Base-by-base conservation (phyloP, 2,113 vertebrate genomes). In the Todiramphus saurophagus region DNA sequence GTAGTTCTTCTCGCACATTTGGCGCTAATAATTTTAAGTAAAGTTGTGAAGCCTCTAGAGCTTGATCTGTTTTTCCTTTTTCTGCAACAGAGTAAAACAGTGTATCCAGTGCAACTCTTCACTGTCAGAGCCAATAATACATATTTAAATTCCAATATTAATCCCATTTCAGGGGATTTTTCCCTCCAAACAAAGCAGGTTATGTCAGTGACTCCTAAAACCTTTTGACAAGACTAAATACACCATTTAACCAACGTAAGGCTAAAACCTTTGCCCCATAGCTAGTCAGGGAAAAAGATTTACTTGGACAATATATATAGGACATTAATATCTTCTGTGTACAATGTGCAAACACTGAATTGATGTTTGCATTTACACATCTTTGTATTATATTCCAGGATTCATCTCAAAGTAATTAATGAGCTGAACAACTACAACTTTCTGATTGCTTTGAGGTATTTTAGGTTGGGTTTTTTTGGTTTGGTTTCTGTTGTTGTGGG, bases 41-140 rank as follows among this genome's bases (percentile, higher is more conserved):
- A 35, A 99, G 96, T 92, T 99, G 98, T 51, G 96, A 97, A 12
- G 98, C 98, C 96, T 97, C 98, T 37, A 98, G 87, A 73, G 98
- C 98, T 70, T 98, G 97, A 68, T 93, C 86, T 62, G 46, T 46
- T 94, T 98, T 98, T 43, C 97, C 97, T 66, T 93, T 97, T 88
- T 98, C 99, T 99, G 79, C 30, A 94, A 23, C 24, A 10, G 17
- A 92, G 50, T 73, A 80, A 82, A 85, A 81, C 37, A 94, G 46
- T 3, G 24, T 25, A 79, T 59, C 28, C 48, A 83, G 64, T 39
- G 63, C 41, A 76, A 75, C 20, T 43, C 37, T 14, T 50, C 2
- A n/a, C 55, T 88, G 94, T 90, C 53, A 93, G 35, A 88, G n/a
- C 78, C 55, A 91, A 1, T 0, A 80, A 67, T 28, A 64, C 33